Evolutionary conservation across 2,797 vertebrate species (phyloP).

Genomic region (Picus viridis): DNA sequence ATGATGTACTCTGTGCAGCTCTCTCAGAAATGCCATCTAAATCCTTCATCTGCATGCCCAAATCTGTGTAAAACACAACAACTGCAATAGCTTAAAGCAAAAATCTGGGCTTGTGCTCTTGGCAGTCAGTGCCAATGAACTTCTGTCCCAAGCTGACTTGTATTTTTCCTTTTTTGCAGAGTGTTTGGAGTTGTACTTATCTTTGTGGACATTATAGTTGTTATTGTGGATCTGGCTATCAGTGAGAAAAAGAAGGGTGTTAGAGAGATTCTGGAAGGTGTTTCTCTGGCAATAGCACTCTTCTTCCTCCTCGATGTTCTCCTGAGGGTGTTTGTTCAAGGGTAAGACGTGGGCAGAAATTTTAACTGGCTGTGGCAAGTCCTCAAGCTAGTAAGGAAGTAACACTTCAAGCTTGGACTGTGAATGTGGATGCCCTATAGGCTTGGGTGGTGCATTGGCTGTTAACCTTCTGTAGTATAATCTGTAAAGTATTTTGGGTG

Average conservation of each 20-base stretch:
- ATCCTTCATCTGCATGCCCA: not conserved
- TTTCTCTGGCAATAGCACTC: slow-evolving; percentile 89
- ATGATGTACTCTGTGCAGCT: not conserved
- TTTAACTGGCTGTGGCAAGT: not conserved
- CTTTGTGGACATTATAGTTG: slow-evolving; percentile 86
- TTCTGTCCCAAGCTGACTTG: not conserved
- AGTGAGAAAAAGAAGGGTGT: slow-evolving; percentile 27
- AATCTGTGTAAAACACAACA: not conserved
- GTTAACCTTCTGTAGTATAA: not conserved
- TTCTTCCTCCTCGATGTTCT: slow-evolving; percentile 91
- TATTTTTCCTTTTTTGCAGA: slow-evolving; percentile 73
- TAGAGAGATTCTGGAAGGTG: slow-evolving; percentile 70
- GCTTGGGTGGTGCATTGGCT: not conserved
- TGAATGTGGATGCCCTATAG: not conserved
- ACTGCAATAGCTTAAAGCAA: not conserved
- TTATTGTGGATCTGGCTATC: slow-evolving; percentile 84
- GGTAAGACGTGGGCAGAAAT: slow-evolving; percentile 79
- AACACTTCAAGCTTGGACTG: not conserved
- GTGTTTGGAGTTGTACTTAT: slow-evolving; percentile 90
- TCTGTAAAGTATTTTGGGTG: not conserved
- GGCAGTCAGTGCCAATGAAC: not conserved
- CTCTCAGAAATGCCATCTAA: not conserved
- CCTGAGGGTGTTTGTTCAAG: slow-evolving; percentile 88
- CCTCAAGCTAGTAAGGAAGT: not conserved
- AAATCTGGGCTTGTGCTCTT: not conserved